Base-by-base conservation (phyloP, 2,113 vertebrate genomes). In the Maccullochella peelii region DNA sequence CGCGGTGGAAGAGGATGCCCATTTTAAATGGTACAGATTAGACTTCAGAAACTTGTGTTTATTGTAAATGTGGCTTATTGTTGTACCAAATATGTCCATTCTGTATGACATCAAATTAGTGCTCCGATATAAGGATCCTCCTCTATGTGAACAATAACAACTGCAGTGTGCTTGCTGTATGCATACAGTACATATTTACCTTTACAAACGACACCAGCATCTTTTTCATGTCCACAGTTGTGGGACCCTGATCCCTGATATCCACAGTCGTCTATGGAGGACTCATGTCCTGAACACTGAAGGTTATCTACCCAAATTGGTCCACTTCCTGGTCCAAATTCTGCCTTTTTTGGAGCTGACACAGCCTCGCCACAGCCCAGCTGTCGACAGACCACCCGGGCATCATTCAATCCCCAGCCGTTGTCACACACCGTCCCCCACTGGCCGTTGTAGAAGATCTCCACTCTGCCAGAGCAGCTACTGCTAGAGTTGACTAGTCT, bases 351-450 rank as follows among this genome's bases (percentile, higher is more conserved):
- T 55, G 21, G 16, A 44, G 62, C 50, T 14, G 16, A 12, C 23
- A 77, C 0, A 55, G 62, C 62, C 8, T 6, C 8, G n/a, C 75
- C 75, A 67, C 75, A 77, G 33, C 74, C 74, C n/a, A 77, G 9
- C 49, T 77, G 74, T 27, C 1, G 44, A 63, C 73, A 76, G 4
- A 77, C 74, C 49, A 77, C 74, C 8, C 55, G 15, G 11, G 30
- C 73, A 11, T 76, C 18, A n/a, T 1, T 21, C 10, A 61, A 2
- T 12, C 5, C 57, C 72, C 72, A 74, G 2, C 8, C 1, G 2
- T 74, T 7, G 14, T 61, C 72, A 74, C 76, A 68, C 30, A 79
- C 57, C 1, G 77, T 79, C 23, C 44, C 67, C 77, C 77, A 71
- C 2, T 21, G 21, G 36, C 42, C 16, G 0, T 52, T 40, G 1